A percentile compares a stretch with the other conserved stretches of the same genome.
phyloP scores from a whole-genome alignment of 2,113 vertebrate species.

The Campylorhamphus procurvoides region DNA sequence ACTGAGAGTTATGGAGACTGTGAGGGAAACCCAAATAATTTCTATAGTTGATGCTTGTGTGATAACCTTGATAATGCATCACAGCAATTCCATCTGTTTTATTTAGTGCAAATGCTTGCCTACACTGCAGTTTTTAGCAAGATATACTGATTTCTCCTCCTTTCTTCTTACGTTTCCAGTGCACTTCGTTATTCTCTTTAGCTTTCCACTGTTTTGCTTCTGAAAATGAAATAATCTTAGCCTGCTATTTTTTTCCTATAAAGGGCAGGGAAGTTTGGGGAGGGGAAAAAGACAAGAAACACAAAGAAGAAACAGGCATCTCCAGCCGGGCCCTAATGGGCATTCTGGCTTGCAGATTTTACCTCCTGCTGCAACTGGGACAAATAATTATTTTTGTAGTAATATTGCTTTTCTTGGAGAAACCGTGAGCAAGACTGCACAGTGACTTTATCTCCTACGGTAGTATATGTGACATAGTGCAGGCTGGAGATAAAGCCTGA shows the following conservation, averaged over 20 bases:
- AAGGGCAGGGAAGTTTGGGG: not conserved
- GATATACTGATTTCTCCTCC: not conserved
- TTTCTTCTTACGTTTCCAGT: not conserved
- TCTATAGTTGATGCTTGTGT: not conserved
- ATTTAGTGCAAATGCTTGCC: not conserved
- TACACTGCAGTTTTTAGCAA: not conserved
- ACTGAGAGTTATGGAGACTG: not conserved
- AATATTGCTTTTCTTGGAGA: not conserved
- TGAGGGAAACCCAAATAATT: not conserved
- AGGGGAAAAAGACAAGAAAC: not conserved
- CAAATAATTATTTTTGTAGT: not conserved
- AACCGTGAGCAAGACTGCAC: not conserved
- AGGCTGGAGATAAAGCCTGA: not conserved
- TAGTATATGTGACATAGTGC: not conserved
- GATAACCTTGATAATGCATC: not conserved
- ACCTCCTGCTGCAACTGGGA: not conserved
- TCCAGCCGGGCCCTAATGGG: not conserved
- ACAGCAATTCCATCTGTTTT: not conserved
- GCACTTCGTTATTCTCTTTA: not conserved
- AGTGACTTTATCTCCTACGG: not conserved
- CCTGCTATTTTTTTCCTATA: not conserved
- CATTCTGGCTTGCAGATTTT: not conserved
- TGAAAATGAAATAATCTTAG: not conserved
- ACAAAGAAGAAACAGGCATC: not conserved
- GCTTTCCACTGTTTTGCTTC: not conserved